Percentiles rank a stretch among this genome's conserved stretches.
phyloP scores from a whole-genome alignment of 2,888 invertebrate genomes.

The Alsophila aescularia region DNA sequence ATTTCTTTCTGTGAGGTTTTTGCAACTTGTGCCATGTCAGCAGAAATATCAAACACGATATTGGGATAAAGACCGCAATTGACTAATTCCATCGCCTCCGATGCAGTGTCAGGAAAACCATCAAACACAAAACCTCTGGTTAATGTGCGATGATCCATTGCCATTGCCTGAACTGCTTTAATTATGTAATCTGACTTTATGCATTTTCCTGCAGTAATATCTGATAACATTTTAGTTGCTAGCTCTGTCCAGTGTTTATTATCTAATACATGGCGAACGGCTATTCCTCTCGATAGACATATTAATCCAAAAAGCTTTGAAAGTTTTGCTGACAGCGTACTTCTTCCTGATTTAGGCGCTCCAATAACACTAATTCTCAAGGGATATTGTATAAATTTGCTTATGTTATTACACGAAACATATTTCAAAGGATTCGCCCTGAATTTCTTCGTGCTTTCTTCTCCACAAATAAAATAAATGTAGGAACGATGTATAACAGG shows the following conservation, averaged over 20 bases:
- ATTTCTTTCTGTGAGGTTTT: conserved; percentile 70
- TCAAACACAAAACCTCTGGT: conserved; percentile 86
- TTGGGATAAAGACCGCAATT: conserved; percentile 83
- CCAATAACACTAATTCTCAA: conserved; percentile 84
- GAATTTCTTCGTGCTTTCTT: conserved; percentile 77
- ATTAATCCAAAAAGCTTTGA: conserved; percentile 80
- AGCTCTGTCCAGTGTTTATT: conserved; percentile 81
- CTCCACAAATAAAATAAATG: conserved; percentile 84
- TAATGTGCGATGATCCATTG: conserved; percentile 72
- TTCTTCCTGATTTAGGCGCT: conserved; percentile 86
- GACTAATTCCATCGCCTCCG: conserved; percentile 77
- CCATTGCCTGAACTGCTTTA: conserved; percentile 79
- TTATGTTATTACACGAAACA: conserved; percentile 63
- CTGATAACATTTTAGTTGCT: conserved; percentile 65
- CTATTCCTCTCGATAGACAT: conserved; percentile 81
- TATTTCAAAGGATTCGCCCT: conserved; percentile 84
- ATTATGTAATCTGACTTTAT: conserved; percentile 73
- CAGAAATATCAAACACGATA: conserved; percentile 81
- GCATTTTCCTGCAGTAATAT: conserved; percentile 69
- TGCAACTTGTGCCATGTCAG: conserved; percentile 59
- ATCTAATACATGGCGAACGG: conserved; percentile 76
- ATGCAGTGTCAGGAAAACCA: conserved; percentile 83
- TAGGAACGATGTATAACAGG: conserved; percentile 84
- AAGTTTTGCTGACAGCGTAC: conserved; percentile 81
- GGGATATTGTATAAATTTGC: conserved; percentile 75